Base-by-base conservation (phyloP, 1,140 invertebrate species). In the Leptinotarsa undecemlineata region DNA sequence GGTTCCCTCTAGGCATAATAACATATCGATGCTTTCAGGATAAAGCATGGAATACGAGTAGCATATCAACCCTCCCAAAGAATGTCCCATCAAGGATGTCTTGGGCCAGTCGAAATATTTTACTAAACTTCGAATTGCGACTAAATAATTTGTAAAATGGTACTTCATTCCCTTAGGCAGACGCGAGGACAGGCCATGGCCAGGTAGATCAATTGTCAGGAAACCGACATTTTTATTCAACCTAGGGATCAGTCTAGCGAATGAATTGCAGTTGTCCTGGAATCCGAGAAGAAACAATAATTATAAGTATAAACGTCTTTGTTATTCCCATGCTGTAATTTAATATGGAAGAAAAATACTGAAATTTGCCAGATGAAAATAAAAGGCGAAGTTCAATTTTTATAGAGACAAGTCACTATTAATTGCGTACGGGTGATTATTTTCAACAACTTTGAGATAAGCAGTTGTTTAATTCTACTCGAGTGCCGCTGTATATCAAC, bases 131-230 rank as follows among this genome's bases (percentile, higher is more conserved):
- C 88, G 82, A 1, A 93, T 83, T 42, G 89, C 66, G 6, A 89
- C 78, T 0, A 90, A 82, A 74, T 87, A 86, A 72, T 90, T 88
- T 73, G 89, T 86, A 11, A 85, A 86, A 78, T 89, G 86, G 80
- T 93, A 94, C 57, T 86, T 84, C 66, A 88, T 84, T 26, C 91
- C 93, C 42, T 83, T 74, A 3, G 92, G 92, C 57, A 89, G 80
- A 85, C 89, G 90, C 1, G 90, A 90, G 0, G 92, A 94, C 4
- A 87, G 80, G 1, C 93, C 93, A 85, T 94, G 93, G 3, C 92
- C 92, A 0, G 91, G 92, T 57, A 92, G 88, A 84, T 94, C 92
- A n/a, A 93, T 86, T 2, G 91, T 88, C 13, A 94, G 81, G 74
- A 92, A 87, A 6, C 89, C 86, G 2, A 89, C 78, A 78, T 92